phyloP scores from a whole-genome alignment of 2,113 vertebrate species.

The Odocoileus virginianus region DNA sequence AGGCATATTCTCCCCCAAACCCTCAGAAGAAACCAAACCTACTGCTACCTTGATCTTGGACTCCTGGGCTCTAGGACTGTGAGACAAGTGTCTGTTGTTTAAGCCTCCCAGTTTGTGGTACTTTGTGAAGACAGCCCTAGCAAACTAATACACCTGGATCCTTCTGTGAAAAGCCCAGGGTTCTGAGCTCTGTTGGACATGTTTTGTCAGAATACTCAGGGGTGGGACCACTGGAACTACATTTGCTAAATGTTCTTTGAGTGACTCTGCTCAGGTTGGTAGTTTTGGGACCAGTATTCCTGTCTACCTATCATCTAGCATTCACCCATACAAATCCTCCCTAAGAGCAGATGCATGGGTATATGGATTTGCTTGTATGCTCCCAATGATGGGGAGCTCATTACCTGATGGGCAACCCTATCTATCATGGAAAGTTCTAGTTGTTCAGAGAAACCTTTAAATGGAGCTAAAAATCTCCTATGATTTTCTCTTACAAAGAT shows the following conservation, averaged over 20 bases:
- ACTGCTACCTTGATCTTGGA: neutral
- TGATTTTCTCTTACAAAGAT: neutral
- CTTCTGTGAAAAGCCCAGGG: neutral
- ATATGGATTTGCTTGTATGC: neutral
- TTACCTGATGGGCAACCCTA: neutral
- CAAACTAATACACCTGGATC: neutral
- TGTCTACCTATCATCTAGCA: neutral
- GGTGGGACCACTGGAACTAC: rapidly evolving
- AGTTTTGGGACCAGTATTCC: neutral
- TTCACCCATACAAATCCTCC: neutral
- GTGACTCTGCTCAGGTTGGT: neutral
- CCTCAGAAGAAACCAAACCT: neutral
- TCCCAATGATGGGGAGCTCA: neutral
- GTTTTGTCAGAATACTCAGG: neutral
- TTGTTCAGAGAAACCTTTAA: neutral
- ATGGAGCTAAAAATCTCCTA: neutral
- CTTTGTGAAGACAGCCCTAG: neutral
- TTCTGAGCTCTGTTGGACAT: neutral
- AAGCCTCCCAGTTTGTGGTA: neutral
- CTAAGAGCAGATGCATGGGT: neutral
- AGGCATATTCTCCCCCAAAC: neutral
- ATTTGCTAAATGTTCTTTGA: neutral
- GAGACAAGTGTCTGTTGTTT: neutral
- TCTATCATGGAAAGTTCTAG: neutral
- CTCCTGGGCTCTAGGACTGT: neutral